These are phyloP conservation scores for Heteromurus nitidus DNA, from an alignment of 2,888 invertebrate species.

Conservation along the genomic window DNA sequence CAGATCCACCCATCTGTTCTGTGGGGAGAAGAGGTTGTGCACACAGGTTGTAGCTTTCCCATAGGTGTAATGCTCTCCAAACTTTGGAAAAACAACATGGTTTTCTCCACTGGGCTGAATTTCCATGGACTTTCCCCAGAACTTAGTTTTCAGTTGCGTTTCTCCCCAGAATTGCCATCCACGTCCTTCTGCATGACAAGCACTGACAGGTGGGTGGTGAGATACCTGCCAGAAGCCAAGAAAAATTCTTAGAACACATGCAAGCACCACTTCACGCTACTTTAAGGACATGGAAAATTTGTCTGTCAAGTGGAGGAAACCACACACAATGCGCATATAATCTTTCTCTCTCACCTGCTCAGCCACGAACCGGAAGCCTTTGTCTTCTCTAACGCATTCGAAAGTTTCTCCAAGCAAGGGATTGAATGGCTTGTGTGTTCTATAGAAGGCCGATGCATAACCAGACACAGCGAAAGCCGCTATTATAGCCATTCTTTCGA, in stretches of 20 bases:
- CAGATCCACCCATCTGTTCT: conserved; percentile 90
- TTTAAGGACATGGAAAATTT: too few species aligned
- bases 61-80: conserved; percentile 84
- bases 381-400: conserved; percentile 86
- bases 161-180: conserved; percentile 90
- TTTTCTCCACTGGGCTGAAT: conserved; percentile 84
- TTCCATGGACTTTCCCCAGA: conserved; percentile 94
- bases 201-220: conserved; percentile 89
- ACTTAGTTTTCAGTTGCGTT: conserved; percentile 88
- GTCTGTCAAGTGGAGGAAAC: too few species aligned
- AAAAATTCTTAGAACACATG: too few species aligned
- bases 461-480: conserved; percentile 89
- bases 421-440: conserved; percentile 91
- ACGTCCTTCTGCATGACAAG: conserved; percentile 86
- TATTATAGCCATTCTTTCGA: conserved; percentile 85
- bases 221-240: conserved; percentile 81
- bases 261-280: too few species aligned
- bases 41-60: conserved; percentile 91
- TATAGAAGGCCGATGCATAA: conserved; percentile 82
- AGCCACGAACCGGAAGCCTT: conserved; percentile 85
- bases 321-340: too few species aligned
- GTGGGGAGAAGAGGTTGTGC: conserved; percentile 86
- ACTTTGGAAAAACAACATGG: conserved; percentile 77
- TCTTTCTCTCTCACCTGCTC: conserved; percentile 84
- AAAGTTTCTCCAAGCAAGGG: conserved; percentile 89